phyloP scores from a whole-genome alignment of 1,140 invertebrate species.

The Archivesica marissinica region DNA sequence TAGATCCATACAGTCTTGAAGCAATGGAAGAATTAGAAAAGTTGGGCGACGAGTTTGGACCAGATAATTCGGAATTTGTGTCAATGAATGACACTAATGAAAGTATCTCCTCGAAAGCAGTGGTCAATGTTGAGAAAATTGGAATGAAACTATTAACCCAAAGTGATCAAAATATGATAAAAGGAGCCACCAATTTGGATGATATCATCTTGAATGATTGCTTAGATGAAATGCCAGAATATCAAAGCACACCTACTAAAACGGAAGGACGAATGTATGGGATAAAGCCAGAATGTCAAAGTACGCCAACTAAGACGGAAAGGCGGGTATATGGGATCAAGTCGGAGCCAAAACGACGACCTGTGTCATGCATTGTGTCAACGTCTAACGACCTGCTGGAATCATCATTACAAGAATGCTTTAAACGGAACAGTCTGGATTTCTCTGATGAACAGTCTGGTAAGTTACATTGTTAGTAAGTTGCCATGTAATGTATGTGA shows the following conservation, averaged over 20 bases:
- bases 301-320: slow-evolving; percentile 26
- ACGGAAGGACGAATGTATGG: slow-evolving; percentile 31
- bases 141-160: background rate
- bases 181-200: background rate
- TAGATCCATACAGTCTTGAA: slow-evolving; percentile 79
- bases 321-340: slow-evolving; percentile 29
- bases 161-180: background rate
- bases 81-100: slow-evolving; percentile 64
- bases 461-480: slow-evolving; percentile 41
- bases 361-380: slow-evolving; percentile 75
- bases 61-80: slow-evolving; percentile 60
- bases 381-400: slow-evolving; percentile 41
- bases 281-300: slow-evolving; percentile 49
- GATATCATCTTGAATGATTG: slow-evolving; percentile 22
- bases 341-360: slow-evolving; percentile 64
- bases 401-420: slow-evolving; percentile 66
- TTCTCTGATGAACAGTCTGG: slow-evolving; percentile 74
- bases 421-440: slow-evolving; percentile 70
- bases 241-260: slow-evolving; percentile 54
- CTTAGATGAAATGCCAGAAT: slow-evolving; percentile 36
- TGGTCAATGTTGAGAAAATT: slow-evolving; percentile 4
- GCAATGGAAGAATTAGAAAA: slow-evolving; percentile 82
- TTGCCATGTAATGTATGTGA: too few species aligned
- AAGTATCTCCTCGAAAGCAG: slow-evolving; percentile 42
- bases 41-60: slow-evolving; percentile 72